Evolutionary conservation across 2,113 vertebrate genomes (phyloP), one percentile per base, ranked within the genome.

Genomic region (Sapajus apella): DNA sequence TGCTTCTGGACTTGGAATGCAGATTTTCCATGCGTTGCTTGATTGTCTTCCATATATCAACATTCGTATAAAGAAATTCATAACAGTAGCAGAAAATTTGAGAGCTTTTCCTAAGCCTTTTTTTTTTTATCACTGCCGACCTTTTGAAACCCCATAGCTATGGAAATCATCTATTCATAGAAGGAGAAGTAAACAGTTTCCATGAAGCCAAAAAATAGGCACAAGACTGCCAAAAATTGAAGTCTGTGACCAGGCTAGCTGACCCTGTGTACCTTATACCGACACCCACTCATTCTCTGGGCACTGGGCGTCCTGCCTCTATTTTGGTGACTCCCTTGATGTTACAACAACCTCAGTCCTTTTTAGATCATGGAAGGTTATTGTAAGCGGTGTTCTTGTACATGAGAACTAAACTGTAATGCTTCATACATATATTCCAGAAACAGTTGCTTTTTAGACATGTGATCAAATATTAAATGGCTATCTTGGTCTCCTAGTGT

Each of bases 71-170:
- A 94, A 96, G 82, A 94, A 95, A 94, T 61, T 72, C 37, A 20
- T 73, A 92, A 88, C 50, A 66, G 64, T 72, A 68, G 81, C 55
- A 81, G 45, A 94, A 90, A 68, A 68, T 72, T 72, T 25, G 45
- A 80, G 91, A 87, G 27, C 43, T 87, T 84, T 89, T 95, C 86
- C 82, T 96, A 94, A 96, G 77, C 43, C 52, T 61, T 64, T 45
- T 97, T 43, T 45, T 76, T 45, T 77, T 18, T 0, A 88, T 97
- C 83, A 64, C 93, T 47, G 3, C 75, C 86, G 40, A 96, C 91
- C 97, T 98, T 98, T 97, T 75, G 79, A 96, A 98, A 95, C 97
- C 64, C 75, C 94, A 93, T 90, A 98, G 93, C 95, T 97, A 40
- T 90, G 84, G 88, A 98, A 86, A 87, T 95, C 66, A 56, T 97